Conservation (phyloP, 2,797 vertebrate species). For the Loriculus beryllinus region DNA sequence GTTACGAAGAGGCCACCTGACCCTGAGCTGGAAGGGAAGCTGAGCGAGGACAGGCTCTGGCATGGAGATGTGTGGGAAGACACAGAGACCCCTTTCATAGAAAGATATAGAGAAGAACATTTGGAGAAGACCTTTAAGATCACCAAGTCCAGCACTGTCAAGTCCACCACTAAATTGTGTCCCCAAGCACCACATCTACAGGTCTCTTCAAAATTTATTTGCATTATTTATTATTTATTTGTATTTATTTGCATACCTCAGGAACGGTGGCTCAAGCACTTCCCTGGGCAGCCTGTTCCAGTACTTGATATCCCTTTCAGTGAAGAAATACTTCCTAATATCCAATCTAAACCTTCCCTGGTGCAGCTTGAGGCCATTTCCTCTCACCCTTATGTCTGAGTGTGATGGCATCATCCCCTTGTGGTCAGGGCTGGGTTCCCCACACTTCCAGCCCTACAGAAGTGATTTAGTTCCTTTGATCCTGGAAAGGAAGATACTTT, state of each 20-base stretch:
- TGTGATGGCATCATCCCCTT: not conserved
- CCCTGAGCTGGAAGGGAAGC: not conserved
- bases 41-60: not conserved
- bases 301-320: accelerated
- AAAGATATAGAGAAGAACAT: not conserved
- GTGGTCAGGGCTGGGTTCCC: not conserved
- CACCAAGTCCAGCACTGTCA: not conserved
- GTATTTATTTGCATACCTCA: not conserved
- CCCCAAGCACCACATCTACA: not conserved
- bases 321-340: too few species aligned
- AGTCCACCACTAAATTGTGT: accelerated
- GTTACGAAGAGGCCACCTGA: not conserved
- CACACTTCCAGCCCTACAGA: not conserved
- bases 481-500: not conserved
- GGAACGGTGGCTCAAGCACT: not conserved
- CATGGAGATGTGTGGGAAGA: accelerated
- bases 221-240: not conserved
- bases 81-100: accelerated
- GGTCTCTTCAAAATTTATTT: not conserved
- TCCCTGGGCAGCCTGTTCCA: not conserved
- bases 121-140: not conserved
- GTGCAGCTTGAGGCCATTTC: accelerated
- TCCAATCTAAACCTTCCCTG: not conserved
- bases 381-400: accelerated
- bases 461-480: not conserved